Evolutionary conservation across 2,888 invertebrate species (phyloP).

Genomic region (Anthoptus insignis): DNA sequence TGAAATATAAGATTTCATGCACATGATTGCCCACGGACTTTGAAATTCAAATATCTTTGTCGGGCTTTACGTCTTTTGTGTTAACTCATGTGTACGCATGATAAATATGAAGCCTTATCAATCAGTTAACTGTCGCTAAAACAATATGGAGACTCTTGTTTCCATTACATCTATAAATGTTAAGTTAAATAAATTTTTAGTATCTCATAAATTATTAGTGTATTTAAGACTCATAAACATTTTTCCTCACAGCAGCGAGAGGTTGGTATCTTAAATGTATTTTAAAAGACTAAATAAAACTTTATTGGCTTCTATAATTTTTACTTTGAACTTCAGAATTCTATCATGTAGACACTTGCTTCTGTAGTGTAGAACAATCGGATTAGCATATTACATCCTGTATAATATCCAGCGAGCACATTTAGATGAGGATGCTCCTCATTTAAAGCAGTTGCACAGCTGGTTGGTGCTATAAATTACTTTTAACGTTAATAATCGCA

Average conservation of each 20-base stretch:
- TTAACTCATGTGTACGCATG: conserved; percentile 23
- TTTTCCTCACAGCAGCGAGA: background rate
- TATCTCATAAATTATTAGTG: no score
- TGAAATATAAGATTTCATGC: conserved; percentile 35
- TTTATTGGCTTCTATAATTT: no score
- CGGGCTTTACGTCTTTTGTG: conserved; percentile 24
- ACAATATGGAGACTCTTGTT: conserved; percentile 16
- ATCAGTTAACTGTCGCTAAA: conserved; percentile 21
- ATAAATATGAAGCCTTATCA: conserved; percentile 21
- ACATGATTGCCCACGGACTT: conserved; percentile 31
- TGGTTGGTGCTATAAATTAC: conserved; percentile 29
- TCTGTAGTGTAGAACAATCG: conserved; percentile 3
- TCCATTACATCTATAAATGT: background rate
- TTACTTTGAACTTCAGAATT: background rate
- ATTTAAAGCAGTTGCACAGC: conserved; percentile 24
- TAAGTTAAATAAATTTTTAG: no score
- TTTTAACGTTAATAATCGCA: conserved; percentile 38
- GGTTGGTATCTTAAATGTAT: background rate
- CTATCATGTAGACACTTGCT: background rate
- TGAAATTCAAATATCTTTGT: conserved; percentile 33
- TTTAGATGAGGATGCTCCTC: conserved; percentile 12
- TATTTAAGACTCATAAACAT: background rate
- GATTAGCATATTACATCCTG: conserved; percentile 25
- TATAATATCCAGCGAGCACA: conserved; percentile 11
- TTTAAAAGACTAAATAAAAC: no score